phyloP scores from a whole-genome alignment of 2,888 invertebrate species.

The Coecobrya sp. region DNA sequence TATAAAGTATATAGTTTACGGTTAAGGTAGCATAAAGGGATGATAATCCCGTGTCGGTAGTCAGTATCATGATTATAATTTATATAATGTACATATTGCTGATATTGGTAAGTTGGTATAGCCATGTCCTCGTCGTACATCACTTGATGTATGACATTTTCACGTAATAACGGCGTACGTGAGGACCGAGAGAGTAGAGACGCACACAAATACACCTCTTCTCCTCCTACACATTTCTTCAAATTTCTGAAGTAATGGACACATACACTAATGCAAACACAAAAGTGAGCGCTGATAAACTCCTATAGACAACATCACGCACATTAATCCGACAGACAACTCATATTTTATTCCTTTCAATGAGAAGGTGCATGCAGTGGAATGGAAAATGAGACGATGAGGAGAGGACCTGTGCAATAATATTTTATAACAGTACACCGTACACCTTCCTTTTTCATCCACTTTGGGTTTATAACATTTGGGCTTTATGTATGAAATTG shows the following conservation, averaged over 20 bases:
- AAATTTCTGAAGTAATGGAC: neutral
- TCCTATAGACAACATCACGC: neutral
- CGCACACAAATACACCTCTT: neutral
- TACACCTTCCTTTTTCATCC: neutral
- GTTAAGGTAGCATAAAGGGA: neutral
- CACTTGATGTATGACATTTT: neutral
- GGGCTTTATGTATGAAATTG: too few species aligned
- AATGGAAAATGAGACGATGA: conserved; percentile 35
- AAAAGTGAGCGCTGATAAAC: neutral
- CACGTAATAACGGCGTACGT: neutral
- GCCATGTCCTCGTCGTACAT: neutral
- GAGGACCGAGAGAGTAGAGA: neutral
- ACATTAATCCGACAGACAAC: conserved; percentile 30
- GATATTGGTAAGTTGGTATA: neutral
- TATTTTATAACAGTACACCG: conserved; percentile 9
- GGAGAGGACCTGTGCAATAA: conserved; percentile 26
- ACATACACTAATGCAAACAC: neutral
- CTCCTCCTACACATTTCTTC: conserved; percentile 24
- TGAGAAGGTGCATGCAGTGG: conserved; percentile 29
- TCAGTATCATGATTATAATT: too few species aligned
- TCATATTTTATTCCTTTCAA: conserved; percentile 38
- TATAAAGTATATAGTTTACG: neutral
- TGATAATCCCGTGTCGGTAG: neutral
- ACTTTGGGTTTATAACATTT: too few species aligned
- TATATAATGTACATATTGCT: too few species aligned